Evolutionary conservation across 1,140 invertebrate genomes (phyloP).

Genomic region (Carcinoscorpius rotundicauda): DNA sequence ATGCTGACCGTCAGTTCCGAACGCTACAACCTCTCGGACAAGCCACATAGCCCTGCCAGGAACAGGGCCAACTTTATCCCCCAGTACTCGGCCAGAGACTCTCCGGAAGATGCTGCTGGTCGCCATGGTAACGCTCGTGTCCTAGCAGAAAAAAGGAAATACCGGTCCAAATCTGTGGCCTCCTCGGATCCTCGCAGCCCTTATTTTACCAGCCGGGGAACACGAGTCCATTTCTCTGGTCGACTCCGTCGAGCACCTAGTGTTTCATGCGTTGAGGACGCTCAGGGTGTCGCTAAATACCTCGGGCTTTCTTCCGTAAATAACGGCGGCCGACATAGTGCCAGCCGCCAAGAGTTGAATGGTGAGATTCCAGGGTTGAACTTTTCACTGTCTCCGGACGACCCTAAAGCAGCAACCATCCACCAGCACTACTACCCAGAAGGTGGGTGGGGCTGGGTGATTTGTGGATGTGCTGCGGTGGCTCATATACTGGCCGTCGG

Average conservation of each 20-base stretch:
- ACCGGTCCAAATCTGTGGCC: slow-evolving; percentile 1
- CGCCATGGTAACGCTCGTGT: no score
- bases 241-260: neutral
- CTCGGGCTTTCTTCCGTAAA: neutral
- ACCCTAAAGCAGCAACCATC: slow-evolving; percentile 40
- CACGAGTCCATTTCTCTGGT: no score
- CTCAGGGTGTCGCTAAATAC: neutral
- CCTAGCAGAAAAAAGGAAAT: neutral
- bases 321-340: neutral
- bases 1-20: no score
- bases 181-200: neutral
- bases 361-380: neutral
- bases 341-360: neutral
- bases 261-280: neutral
- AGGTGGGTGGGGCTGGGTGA: slow-evolving; percentile 74
- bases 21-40: no score
- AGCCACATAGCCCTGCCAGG: no score
- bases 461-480: slow-evolving; percentile 73
- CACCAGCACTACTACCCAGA: slow-evolving; percentile 39
- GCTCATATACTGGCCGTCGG: slow-evolving; percentile 71
- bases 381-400: neutral
- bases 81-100: no score
- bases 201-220: neutral
- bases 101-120: no score
- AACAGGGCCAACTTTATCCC: no score